Evolutionary conservation across 2,888 invertebrate genomes (phyloP), one percentile per base, ranked within the genome.

Genomic region (Phasia obesa): DNA sequence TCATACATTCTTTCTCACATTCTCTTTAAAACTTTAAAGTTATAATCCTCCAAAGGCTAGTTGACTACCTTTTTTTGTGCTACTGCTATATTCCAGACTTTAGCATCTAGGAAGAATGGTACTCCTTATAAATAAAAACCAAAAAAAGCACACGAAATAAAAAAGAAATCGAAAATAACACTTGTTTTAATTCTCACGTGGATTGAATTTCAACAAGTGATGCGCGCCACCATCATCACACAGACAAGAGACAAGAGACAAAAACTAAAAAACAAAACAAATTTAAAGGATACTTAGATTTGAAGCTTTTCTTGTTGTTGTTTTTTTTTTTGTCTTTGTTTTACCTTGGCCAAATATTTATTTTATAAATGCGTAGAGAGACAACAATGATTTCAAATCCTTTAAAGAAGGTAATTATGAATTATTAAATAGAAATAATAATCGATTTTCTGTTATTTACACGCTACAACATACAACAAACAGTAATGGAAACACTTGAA

Each of bases 131-230:
- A 57, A 65, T n/a, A 51, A 38, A 4, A 23, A 3, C 11, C 9
- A 38, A 31, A 70, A n/a, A 51, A 51, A 51, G 27, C 35, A 51
- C 1, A 51, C 25, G 7, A 44, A 31, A 47, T 27, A 57, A 60
- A 73, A 60, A 42, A 64, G 49, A 27, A 59, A 67, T 47, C 67
- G 69, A 73, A 69, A 73, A 67, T 47, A 84, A 84, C 90, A 90
- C 89, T 89, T 90, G 90, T 86, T 81, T 85, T 71, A 84, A 64
- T 89, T 90, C 90, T 88, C 90, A 90, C 90, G 90, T 87, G 88
- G 90, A 90, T 90, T 89, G 86, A 88, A 87, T 87, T 88, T 88
- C 89, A 87, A 87, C 87, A 88, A 87, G 87, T 87, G 87, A 83
- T 67, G 38, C 23, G 44, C 69, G 57, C 69, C 69, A 70, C 23